phyloP scores from a whole-genome alignment of 2,113 vertebrate genomes.

The Alectura lathami region DNA sequence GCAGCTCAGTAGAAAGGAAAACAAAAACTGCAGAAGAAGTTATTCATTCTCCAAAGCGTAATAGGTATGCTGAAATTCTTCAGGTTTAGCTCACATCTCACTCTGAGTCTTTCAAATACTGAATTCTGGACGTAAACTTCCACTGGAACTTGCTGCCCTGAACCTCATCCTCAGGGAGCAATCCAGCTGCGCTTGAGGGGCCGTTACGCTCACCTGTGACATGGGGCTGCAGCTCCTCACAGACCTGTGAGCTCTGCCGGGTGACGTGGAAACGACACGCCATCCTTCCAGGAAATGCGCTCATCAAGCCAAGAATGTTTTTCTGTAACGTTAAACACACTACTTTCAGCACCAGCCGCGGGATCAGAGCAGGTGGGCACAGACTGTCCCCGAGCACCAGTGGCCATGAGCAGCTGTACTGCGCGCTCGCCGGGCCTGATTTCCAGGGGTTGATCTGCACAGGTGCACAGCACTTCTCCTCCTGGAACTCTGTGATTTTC shows the following conservation, averaged over 20 bases:
- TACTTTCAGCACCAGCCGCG: slow-evolving; percentile 52
- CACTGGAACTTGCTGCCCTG: background rate
- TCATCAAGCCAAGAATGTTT: slow-evolving; percentile 83
- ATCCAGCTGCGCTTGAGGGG: background rate
- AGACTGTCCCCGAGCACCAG: background rate
- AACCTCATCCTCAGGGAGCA: background rate
- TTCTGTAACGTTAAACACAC: slow-evolving; percentile 80
- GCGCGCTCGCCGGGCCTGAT: no score
- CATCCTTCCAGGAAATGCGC: slow-evolving; percentile 86
- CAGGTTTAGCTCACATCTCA: background rate
- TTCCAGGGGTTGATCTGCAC: background rate
- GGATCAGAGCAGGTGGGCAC: slow-evolving; percentile 68
- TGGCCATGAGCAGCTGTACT: background rate
- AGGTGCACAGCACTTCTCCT: background rate
- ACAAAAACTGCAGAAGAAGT: background rate
- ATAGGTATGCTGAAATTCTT: background rate
- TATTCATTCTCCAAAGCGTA: background rate
- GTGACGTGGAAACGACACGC: slow-evolving; percentile 88
- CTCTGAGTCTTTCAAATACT: background rate
- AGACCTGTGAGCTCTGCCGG: slow-evolving; percentile 80
- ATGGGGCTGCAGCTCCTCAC: slow-evolving; percentile 81
- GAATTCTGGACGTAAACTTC: background rate
- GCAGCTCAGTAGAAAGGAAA: background rate
- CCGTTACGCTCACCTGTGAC: slow-evolving; percentile 77
- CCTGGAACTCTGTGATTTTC: no score